These are phyloP conservation scores for Heliconius himera DNA, from an alignment of 1,140 invertebrate species.

Conservation along the genomic window DNA sequence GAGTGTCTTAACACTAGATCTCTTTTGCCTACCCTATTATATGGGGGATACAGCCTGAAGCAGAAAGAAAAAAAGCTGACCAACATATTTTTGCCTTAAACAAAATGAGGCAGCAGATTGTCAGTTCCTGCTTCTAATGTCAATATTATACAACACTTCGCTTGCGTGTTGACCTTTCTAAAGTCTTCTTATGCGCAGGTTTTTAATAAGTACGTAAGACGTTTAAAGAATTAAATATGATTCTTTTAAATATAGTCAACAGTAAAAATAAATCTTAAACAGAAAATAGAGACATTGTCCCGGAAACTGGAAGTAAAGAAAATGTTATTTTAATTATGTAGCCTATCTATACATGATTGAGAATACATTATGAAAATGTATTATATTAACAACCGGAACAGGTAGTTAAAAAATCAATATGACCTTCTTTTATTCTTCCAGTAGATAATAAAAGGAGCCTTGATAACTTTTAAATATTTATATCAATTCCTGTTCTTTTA, in stretches of 20 bases:
- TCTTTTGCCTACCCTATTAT: too few relatives aligned
- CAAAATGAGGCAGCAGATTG: conserved; percentile 10
- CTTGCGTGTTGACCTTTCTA: conserved; percentile 35
- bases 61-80: too few relatives aligned
- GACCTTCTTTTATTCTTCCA: conserved; percentile 36
- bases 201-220: conserved; percentile 15
- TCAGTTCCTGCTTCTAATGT: conserved; percentile 26
- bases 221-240: neutral
- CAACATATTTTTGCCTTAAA: conserved; percentile 2
- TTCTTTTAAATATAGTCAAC: neutral
- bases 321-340: neutral
- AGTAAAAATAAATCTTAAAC: neutral
- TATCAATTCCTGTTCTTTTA: neutral
- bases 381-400: conserved; percentile 34
- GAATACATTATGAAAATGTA: conserved; percentile 7
- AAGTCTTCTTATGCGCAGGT: conserved; percentile 26
- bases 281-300: neutral
- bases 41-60: too few relatives aligned
- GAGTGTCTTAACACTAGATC: too few relatives aligned
- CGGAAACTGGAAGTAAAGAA: neutral
- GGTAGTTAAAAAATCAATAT: conserved; percentile 29
- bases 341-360: neutral
- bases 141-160: conserved; percentile 31
- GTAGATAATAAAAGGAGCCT: conserved; percentile 19
- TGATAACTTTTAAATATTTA: conserved; percentile 12